These are phyloP conservation scores for Limnephilus auricula DNA, from an alignment of 2,888 invertebrate genomes.

Conservation along the genomic window DNA sequence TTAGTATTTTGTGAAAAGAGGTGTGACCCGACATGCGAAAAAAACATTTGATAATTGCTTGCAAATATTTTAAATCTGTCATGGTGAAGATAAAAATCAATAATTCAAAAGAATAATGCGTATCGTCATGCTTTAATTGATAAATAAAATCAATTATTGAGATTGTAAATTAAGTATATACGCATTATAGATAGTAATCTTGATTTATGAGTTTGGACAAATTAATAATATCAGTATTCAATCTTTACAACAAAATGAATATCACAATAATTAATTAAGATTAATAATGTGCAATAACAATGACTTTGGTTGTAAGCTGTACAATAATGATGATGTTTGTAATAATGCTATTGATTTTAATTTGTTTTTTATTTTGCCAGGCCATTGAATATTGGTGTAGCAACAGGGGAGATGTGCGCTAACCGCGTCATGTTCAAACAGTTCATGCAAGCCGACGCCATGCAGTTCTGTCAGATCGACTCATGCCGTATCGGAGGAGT, in stretches of 20 bases:
- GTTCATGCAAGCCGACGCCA: conserved; percentile 87
- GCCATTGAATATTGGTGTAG: conserved; percentile 89
- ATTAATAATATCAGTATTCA: no score
- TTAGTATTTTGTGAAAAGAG: conserved; percentile 67
- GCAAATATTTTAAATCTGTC: background rate
- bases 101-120: background rate
- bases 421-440: conserved; percentile 96
- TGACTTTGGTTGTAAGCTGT: background rate
- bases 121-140: background rate
- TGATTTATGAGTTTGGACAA: no score
- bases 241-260: background rate
- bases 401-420: conserved; percentile 94
- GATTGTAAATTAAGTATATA: background rate
- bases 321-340: background rate
- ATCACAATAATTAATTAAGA: background rate
- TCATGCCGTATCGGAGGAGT: conserved; percentile 92
- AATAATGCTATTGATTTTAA: background rate
- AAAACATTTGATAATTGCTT: background rate
- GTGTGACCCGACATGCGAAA: background rate
- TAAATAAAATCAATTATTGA: background rate
- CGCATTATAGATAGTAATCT: background rate
- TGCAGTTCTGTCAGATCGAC: conserved; percentile 94
- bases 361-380: conserved; percentile 68
- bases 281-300: background rate
- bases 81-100: background rate